Evolutionary conservation across 2,113 vertebrate genomes (phyloP).

Genomic region (Corythornis cristatus): DNA sequence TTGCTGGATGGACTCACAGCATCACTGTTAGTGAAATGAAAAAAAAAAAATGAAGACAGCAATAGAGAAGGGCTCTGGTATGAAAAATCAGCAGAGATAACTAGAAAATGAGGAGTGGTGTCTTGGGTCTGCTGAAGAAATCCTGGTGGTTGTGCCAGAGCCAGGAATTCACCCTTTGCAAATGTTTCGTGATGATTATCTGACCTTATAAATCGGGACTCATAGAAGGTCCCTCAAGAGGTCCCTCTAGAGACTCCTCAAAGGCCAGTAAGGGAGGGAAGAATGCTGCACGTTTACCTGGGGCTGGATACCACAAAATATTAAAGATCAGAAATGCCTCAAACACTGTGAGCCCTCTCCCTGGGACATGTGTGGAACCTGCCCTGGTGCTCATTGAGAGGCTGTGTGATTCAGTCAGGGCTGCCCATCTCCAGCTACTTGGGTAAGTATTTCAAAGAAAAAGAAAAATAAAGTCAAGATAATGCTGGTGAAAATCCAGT

Average conservation of each 20-base stretch:
- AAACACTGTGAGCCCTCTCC: neutral
- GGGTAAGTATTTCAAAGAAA: neutral
- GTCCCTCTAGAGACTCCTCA: neutral
- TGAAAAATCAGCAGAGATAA: neutral
- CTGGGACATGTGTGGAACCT: rapidly evolving
- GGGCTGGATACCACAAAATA: neutral
- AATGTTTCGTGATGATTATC: neutral
- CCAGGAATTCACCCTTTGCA: neutral
- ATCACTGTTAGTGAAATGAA: neutral
- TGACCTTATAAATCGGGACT: neutral
- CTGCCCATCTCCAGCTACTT: neutral
- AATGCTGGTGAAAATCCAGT: neutral
- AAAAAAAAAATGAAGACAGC: neutral
- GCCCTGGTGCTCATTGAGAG: neutral
- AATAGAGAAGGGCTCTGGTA: neutral
- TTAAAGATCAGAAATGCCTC: neutral
- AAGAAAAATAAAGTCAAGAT: neutral
- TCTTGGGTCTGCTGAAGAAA: neutral
- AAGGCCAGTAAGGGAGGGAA: neutral
- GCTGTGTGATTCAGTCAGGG: neutral
- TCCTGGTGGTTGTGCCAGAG: neutral
- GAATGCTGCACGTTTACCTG: neutral
- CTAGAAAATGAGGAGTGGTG: neutral
- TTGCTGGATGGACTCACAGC: neutral
- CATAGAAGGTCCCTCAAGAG: neutral